phyloP scores from a whole-genome alignment of 1,140 invertebrate species.

The Oncopodura yosiiana region DNA sequence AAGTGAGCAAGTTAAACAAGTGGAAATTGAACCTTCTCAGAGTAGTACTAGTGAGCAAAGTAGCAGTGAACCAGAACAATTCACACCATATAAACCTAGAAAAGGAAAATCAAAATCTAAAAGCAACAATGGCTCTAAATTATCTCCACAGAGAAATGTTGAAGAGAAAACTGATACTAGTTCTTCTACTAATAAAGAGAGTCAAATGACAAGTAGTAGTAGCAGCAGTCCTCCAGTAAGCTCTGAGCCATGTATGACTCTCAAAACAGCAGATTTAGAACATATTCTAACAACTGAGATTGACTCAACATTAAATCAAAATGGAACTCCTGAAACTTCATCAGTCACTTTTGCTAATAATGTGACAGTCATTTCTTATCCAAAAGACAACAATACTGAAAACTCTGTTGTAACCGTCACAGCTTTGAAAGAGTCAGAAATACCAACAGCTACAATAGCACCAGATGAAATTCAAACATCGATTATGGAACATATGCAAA shows the following conservation, averaged over 20 bases:
- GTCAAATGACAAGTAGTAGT: neutral
- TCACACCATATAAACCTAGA: conserved; percentile 1
- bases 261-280: conserved; percentile 18
- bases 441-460: neutral
- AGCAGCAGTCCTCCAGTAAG: neutral
- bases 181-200: neutral
- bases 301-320: conserved; percentile 4
- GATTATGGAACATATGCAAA: conserved; percentile 7
- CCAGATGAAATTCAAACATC: neutral
- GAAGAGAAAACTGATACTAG: neutral
- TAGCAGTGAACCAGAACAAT: too few relatives aligned
- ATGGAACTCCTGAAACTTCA: neutral
- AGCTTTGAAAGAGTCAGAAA: conserved; percentile 7
- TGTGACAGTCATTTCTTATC: conserved; percentile 15
- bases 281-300: conserved; percentile 11
- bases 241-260: conserved; percentile 16
- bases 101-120: conserved; percentile 5
- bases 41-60: too few relatives aligned
- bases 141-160: neutral
- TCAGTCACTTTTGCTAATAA: conserved; percentile 17
- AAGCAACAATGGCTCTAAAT: conserved; percentile 9
- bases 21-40: too few relatives aligned
- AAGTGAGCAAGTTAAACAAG: too few relatives aligned
- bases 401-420: conserved; percentile 8
- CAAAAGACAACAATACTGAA: conserved; percentile 4